Evolutionary conservation across 2,888 invertebrate species (phyloP).

Genomic region (Eupithecia vulgata): DNA sequence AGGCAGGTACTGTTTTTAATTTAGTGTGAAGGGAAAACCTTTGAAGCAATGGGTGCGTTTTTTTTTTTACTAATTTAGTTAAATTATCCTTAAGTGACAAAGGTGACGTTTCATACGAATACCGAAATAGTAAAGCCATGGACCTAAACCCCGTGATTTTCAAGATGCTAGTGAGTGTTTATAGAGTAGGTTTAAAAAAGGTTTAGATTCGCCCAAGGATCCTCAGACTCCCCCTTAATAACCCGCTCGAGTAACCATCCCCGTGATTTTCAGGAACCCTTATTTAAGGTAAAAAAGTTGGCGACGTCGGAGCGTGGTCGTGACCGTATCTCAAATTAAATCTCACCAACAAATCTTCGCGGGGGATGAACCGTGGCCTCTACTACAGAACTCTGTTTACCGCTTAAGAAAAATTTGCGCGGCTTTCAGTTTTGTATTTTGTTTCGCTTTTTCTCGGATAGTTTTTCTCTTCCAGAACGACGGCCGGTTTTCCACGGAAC

Average conservation of each 20-base stretch:
- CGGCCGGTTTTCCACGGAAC: constrained; percentile 3
- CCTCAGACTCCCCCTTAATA: constrained; percentile 2
- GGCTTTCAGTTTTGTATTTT: constrained; percentile 20
- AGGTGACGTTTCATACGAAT: not conserved
- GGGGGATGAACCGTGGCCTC: constrained; percentile 66
- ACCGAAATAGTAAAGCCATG: not conserved
- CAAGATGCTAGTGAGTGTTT: not conserved
- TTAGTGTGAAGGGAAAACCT: too few relatives aligned
- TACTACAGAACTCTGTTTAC: constrained; percentile 50
- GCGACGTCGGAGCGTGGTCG: constrained; percentile 70
- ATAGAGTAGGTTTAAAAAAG: not conserved
- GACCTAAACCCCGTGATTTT: too few relatives aligned
- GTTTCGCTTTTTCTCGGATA: constrained; percentile 13
- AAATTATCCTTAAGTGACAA: not conserved
- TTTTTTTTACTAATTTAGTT: not conserved
- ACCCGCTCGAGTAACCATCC: not conserved
- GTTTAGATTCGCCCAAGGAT: not conserved
- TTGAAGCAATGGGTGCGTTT: not conserved
- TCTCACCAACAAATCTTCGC: constrained; percentile 80
- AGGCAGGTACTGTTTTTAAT: not conserved
- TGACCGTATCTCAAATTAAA: constrained; percentile 82
- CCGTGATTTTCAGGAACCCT: constrained; percentile 11
- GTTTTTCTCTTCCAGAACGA: constrained; percentile 16
- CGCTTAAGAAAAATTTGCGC: constrained; percentile 22
- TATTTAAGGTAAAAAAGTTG: constrained; percentile 68